Evolutionary conservation across 2,888 invertebrate genomes (phyloP).

Genomic region (Pemphredon lugubris): DNA sequence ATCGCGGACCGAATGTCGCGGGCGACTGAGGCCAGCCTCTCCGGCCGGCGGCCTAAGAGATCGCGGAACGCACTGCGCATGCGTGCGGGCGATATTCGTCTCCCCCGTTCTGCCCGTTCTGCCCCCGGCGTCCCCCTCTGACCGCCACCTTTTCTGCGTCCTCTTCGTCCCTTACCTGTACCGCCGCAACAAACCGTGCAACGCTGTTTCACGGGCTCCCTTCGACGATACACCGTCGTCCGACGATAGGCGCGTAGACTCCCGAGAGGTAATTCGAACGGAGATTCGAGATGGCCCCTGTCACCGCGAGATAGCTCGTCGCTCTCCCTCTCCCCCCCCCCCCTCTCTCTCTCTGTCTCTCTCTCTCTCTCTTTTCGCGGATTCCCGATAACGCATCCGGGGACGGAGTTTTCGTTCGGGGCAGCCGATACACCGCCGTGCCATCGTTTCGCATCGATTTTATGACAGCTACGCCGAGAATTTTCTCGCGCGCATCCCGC

Average conservation of each 20-base stretch:
- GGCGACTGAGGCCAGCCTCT: slow-evolving; percentile 78
- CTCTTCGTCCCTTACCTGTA: slow-evolving; percentile 52
- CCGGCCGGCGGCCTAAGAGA: slow-evolving; percentile 73
- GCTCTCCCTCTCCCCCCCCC: slow-evolving; percentile 5
- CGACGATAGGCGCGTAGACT: slow-evolving; percentile 46
- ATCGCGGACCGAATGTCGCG: slow-evolving; percentile 80
- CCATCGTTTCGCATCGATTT: background rate
- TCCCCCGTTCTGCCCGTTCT: slow-evolving; percentile 52
- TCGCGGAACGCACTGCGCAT: slow-evolving; percentile 76
- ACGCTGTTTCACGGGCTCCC: slow-evolving; percentile 39
- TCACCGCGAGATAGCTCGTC: slow-evolving; percentile 9
- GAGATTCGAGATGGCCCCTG: too few species aligned
- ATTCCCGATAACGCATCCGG: background rate
- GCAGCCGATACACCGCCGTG: background rate
- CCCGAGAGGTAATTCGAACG: too few species aligned
- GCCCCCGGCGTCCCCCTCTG: slow-evolving; percentile 34
- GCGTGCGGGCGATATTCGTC: slow-evolving; percentile 73
- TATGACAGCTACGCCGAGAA: background rate
- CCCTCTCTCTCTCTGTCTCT: background rate
- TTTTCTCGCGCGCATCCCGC: background rate
- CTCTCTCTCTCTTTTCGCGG: background rate
- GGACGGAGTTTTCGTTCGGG: background rate
- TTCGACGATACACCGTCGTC: slow-evolving; percentile 21
- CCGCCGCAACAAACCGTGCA: slow-evolving; percentile 48
- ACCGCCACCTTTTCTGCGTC: slow-evolving; percentile 41